A percentile compares a stretch with the other conserved stretches of the same genome.
phyloP scores from a whole-genome alignment of 2,113 vertebrate species.

The Atlantisia rogersi region DNA sequence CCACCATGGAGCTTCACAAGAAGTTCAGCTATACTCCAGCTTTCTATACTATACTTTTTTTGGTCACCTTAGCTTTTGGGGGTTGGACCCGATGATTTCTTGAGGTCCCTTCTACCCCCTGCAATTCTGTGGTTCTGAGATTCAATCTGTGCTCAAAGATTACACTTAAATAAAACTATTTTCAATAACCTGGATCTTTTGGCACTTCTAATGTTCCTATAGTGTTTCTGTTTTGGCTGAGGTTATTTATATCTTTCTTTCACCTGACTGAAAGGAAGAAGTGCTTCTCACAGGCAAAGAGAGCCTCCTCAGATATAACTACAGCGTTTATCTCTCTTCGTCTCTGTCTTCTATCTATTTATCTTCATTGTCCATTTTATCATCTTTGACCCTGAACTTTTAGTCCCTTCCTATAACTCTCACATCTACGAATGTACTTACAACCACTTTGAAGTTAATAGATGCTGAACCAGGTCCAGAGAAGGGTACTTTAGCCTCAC shows the following conservation, averaged over 20 bases:
- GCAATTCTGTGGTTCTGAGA: neutral
- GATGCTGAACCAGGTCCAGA: neutral
- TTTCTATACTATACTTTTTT: neutral
- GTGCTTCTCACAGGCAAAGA: constrained; percentile 19
- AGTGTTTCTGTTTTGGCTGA: neutral
- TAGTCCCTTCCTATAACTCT: neutral
- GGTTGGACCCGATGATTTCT: too few relatives aligned
- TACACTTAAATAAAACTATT: neutral
- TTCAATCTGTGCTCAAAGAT: neutral
- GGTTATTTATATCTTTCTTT: constrained; percentile 10
- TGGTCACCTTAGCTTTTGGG: neutral
- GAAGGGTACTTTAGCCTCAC: neutral
- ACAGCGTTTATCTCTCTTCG: neutral
- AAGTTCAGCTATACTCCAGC: neutral
- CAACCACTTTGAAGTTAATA: neutral
- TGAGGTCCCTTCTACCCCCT: too few relatives aligned
- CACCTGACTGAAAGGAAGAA: neutral
- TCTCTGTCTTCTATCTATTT: neutral
- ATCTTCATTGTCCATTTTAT: constrained; percentile 19
- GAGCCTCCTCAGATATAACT: neutral
- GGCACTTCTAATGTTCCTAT: neutral
- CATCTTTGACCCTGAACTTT: constrained; percentile 33
- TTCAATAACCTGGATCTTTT: neutral
- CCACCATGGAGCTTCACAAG: neutral
- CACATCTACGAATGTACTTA: neutral